Percentiles rank a stretch among this genome's conserved stretches.
These are phyloP conservation scores for Lerema accius DNA, from an alignment of 1,140 invertebrate species.

Conservation along the genomic window DNA sequence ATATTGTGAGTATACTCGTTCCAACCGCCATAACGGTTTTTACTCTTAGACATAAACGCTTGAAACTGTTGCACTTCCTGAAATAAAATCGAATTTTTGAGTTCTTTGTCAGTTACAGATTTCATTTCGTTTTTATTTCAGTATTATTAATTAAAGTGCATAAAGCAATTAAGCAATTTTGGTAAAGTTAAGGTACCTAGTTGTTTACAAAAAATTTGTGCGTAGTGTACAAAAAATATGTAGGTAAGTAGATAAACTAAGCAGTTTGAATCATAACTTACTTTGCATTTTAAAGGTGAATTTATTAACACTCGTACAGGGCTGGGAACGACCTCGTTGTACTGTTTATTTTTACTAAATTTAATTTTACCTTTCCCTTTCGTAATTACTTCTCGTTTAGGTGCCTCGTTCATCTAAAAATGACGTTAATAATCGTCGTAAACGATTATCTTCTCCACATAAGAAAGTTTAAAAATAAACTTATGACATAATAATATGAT, in stretches of 20 bases:
- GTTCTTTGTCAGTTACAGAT: no score
- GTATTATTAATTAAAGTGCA: no score
- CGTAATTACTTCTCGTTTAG: conserved; percentile 28
- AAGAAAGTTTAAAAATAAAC: no score
- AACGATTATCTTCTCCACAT: no score
- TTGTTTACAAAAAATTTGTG: no score
- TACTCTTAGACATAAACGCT: conserved; percentile 71
- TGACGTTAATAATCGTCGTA: conserved; percentile 7
- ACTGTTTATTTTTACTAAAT: conserved; percentile 50
- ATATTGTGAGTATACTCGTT: conserved; percentile 78
- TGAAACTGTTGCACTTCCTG: conserved; percentile 80
- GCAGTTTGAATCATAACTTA: no score
- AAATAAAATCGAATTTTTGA: not conserved
- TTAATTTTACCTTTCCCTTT: conserved; percentile 36
- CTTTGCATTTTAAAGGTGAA: conserved; percentile 61
- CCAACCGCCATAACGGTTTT: conserved; percentile 80
- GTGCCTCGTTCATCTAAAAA: conserved; percentile 44
- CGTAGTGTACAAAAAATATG: no score
- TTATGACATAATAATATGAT: no score
- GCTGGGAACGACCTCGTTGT: conserved; percentile 60
- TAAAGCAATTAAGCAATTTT: no score
- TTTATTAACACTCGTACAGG: conserved; percentile 61
- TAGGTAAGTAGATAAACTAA: no score
- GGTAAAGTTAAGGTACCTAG: no score
- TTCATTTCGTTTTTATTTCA: no score